Evolutionary conservation across 2,888 invertebrate genomes (phyloP).

Genomic region (Tetanocera ferruginea): DNA sequence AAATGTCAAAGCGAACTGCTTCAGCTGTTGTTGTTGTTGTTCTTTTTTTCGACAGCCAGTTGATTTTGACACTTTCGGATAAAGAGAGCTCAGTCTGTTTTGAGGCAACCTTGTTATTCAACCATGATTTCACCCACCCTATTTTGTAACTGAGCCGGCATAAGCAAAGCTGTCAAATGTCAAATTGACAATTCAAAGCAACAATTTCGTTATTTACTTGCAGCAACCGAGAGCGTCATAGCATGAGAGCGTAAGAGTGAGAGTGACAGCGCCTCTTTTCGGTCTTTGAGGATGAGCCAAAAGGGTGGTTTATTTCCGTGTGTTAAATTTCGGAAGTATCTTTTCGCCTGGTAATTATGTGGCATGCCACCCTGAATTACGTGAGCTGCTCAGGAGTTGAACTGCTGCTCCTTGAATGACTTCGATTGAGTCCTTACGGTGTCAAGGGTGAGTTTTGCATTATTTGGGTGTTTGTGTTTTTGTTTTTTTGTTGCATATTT

Average conservation of each 20-base stretch:
- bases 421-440: constrained; percentile 13
- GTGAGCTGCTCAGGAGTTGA: constrained; percentile 22
- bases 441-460: constrained; percentile 36
- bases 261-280: constrained; percentile 25
- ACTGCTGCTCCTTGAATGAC: constrained; percentile 1
- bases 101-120: no score
- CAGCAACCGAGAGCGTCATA: background rate
- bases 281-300: background rate
- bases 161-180: constrained; percentile 8
- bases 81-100: no score
- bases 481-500: constrained; percentile 20
- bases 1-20: no score
- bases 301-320: constrained; percentile 16
- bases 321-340: constrained; percentile 34
- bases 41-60: no score
- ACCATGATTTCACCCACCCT: background rate
- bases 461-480: constrained; percentile 28
- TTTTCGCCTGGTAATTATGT: constrained; percentile 32
- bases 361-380: constrained; percentile 35
- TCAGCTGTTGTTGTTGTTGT: no score
- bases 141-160: background rate
- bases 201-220: constrained; percentile 11
- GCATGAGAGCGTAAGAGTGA: constrained; percentile 28
- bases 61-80: no score
- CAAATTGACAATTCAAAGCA: constrained; percentile 24